phyloP scores from a whole-genome alignment of 1,140 invertebrate genomes.

The Onthophagus taurus region DNA sequence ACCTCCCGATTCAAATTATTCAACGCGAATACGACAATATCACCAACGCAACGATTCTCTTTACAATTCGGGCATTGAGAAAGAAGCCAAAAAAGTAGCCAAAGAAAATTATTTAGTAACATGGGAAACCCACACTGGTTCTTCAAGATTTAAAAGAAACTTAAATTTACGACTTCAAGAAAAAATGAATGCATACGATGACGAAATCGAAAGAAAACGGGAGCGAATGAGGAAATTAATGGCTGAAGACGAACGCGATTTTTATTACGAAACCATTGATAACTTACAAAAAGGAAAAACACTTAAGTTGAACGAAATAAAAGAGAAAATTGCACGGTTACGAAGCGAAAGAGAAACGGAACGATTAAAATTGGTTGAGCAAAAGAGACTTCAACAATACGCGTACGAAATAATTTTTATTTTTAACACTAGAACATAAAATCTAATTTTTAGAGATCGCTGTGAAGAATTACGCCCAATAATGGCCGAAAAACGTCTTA shows the following conservation, averaged over 20 bases:
- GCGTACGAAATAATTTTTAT: slow-evolving; percentile 18
- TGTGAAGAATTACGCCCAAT: slow-evolving; percentile 26
- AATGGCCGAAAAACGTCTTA: slow-evolving; percentile 23
- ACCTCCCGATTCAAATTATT: slow-evolving; percentile 23
- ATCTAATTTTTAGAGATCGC: slow-evolving; percentile 19
- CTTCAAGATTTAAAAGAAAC: too few species aligned
- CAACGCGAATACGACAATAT: slow-evolving; percentile 19
- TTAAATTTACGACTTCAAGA: slow-evolving; percentile 6
- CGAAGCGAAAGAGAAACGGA: slow-evolving; percentile 29
- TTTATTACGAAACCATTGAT: slow-evolving; percentile 29
- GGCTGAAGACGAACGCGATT: slow-evolving; percentile 27
- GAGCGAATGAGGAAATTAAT: slow-evolving; percentile 29
- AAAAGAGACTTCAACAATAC: slow-evolving; percentile 35
- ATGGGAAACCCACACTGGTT: slow-evolving; percentile 1
- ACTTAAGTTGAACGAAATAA: slow-evolving; percentile 29
- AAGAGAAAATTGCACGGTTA: slow-evolving; percentile 22
- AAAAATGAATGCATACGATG: slow-evolving; percentile 25
- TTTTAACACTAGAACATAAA: not conserved
- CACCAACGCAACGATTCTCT: slow-evolving; percentile 19
- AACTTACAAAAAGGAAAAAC: slow-evolving; percentile 27
- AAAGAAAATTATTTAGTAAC: slow-evolving; percentile 3
- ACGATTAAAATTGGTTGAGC: slow-evolving; percentile 29
- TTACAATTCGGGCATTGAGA: not conserved
- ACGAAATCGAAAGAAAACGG: slow-evolving; percentile 25
- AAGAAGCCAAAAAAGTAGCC: slow-evolving; percentile 7